These are phyloP conservation scores for Microctenopoma lineatum DNA, from an alignment of 2,797 vertebrate genomes.

Conservation along the genomic window DNA sequence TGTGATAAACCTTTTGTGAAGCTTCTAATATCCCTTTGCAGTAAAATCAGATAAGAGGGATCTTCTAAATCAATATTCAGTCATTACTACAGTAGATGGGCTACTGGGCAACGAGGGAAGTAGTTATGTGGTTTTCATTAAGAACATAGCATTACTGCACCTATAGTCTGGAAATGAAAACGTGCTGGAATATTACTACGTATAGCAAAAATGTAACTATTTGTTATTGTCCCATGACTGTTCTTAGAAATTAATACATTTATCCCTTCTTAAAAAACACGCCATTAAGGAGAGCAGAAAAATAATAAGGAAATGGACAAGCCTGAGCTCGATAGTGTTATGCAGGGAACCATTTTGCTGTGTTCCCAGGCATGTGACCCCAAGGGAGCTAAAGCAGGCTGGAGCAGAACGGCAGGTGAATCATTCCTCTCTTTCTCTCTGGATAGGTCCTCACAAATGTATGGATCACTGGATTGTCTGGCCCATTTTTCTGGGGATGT, in stretches of 20 bases:
- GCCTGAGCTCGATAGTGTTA: conserved; percentile 23
- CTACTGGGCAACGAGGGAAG: conserved; percentile 46
- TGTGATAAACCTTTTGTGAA: conserved; percentile 75
- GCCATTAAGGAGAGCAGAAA: conserved; percentile 34
- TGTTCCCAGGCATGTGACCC: conserved; percentile 50
- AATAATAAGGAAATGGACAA: conserved; percentile 17
- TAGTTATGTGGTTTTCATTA: conserved; percentile 39
- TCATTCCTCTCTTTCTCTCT: conserved; percentile 40
- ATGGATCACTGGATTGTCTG: conserved; percentile 64
- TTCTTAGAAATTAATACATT: conserved; percentile 47
- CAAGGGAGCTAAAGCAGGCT: conserved; percentile 42
- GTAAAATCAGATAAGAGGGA: conserved; percentile 74
- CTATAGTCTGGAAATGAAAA: conserved; percentile 6
- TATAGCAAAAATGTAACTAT: no score
- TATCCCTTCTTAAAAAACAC: conserved; percentile 28
- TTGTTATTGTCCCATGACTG: conserved; percentile 24
- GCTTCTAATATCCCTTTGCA: conserved; percentile 77
- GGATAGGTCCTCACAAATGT: conserved; percentile 58
- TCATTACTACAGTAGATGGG: conserved; percentile 78
- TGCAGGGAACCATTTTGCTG: conserved; percentile 28
- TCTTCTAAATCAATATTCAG: conserved; percentile 80
- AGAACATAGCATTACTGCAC: conserved; percentile 11
- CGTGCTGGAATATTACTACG: conserved; percentile 7
- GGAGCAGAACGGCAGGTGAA: conserved; percentile 57
- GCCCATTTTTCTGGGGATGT: conserved; percentile 38